Conservation (phyloP, 2,797 vertebrate genomes). For the Xiphorhynchus erythropygius region DNA sequence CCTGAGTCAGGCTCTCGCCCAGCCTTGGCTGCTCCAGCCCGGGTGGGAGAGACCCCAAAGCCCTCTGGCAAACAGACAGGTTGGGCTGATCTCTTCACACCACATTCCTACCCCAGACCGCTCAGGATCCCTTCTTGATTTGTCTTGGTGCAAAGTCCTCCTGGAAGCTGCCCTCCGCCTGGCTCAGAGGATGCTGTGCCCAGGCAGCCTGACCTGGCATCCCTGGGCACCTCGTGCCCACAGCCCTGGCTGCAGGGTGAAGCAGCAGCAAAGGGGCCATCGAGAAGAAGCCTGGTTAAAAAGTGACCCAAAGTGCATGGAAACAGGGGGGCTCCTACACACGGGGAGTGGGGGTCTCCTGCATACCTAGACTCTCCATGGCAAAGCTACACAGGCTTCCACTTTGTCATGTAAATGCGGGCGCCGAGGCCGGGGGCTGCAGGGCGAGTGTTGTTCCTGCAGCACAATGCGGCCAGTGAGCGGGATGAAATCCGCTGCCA, state of each 20-base stretch:
- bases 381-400: conserved; percentile 84
- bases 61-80: background rate
- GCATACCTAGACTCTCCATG: conserved; percentile 90
- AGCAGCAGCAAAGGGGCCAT: background rate
- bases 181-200: background rate
- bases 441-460: conserved; percentile 14
- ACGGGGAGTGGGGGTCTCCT: background rate
- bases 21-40: background rate
- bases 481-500: conserved; percentile 48
- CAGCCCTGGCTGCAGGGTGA: background rate
- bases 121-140: background rate
- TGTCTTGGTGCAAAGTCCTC: background rate
- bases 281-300: background rate
- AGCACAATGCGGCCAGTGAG: conserved; percentile 60
- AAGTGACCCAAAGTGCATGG: conserved; percentile 18
- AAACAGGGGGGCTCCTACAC: background rate
- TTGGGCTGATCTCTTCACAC: background rate
- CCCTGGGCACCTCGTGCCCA: background rate
- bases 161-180: accelerated
- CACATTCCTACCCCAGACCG: accelerated
- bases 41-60: background rate
- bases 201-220: accelerated
- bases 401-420: conserved; percentile 98
- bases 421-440: conserved; percentile 73
- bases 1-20: accelerated